These are phyloP conservation scores for Nansenia antarctica DNA, from an alignment of 2,113 vertebrate species.

Conservation along the genomic window DNA sequence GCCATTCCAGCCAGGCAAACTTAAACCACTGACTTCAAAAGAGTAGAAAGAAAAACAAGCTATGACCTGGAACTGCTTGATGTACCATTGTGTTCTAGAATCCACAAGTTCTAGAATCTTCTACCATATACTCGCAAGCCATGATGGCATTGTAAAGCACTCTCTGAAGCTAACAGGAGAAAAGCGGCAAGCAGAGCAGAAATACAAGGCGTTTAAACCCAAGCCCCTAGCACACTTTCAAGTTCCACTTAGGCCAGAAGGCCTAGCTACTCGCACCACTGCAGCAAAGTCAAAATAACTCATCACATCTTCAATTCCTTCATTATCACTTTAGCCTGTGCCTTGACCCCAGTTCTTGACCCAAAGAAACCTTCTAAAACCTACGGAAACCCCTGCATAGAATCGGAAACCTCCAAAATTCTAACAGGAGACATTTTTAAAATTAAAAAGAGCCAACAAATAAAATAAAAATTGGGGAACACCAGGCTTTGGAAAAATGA, in stretches of 20 bases:
- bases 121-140: slow-evolving; percentile 14
- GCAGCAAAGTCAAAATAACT: slow-evolving; percentile 41
- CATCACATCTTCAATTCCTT: slow-evolving; percentile 54
- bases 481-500: slow-evolving; percentile 42
- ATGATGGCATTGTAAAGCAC: slow-evolving; percentile 14
- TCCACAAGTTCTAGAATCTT: background rate
- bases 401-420: slow-evolving; percentile 10
- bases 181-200: slow-evolving; percentile 33
- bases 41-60: slow-evolving; percentile 34
- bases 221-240: slow-evolving; percentile 38
- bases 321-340: slow-evolving; percentile 40
- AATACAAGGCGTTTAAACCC: slow-evolving; percentile 48
- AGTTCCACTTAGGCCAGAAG: slow-evolving; percentile 31
- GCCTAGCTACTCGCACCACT: slow-evolving; percentile 49
- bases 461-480: slow-evolving; percentile 50
- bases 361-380: slow-evolving; percentile 23
- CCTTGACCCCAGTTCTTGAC: slow-evolving; percentile 22
- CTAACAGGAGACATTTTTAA: slow-evolving; percentile 4
- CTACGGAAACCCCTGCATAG: slow-evolving; percentile 29
- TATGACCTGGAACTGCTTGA: slow-evolving; percentile 14
- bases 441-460: slow-evolving; percentile 36
- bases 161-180: slow-evolving; percentile 18
- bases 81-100: background rate
- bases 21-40: slow-evolving; percentile 19
- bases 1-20: slow-evolving; percentile 41